phyloP scores from a whole-genome alignment of 1,140 invertebrate genomes.

The Brachionus plicatilis region DNA sequence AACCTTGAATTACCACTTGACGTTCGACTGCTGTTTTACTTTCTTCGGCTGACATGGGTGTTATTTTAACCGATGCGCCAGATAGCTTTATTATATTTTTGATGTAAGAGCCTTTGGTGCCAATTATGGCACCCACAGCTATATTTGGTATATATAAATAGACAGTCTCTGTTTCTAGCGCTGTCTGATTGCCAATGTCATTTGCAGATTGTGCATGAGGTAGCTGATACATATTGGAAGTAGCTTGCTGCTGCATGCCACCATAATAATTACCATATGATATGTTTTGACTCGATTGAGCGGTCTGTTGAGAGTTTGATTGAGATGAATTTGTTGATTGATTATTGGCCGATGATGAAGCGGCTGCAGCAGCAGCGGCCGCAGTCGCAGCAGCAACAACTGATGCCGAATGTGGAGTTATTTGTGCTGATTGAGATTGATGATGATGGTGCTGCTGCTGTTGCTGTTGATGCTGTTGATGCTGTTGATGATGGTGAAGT shows the following conservation, averaged over 20 bases:
- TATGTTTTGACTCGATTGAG: background rate
- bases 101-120: slow-evolving; percentile 90
- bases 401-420: background rate
- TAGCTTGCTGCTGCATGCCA: background rate
- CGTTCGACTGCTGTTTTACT: slow-evolving; percentile 67
- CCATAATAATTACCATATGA: background rate
- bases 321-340: background rate
- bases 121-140: slow-evolving; percentile 92
- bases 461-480: background rate
- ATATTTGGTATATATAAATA: slow-evolving; percentile 90
- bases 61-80: slow-evolving; percentile 73
- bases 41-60: slow-evolving; percentile 71
- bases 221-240: background rate
- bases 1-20: slow-evolving; percentile 84
- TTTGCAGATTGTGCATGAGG: background rate
- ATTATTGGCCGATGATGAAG: background rate
- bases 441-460: background rate
- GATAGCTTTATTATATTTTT: slow-evolving; percentile 93
- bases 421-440: background rate
- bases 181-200: background rate
- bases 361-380: background rate
- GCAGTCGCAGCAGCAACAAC: slow-evolving; percentile 13
- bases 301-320: background rate
- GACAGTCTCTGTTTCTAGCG: slow-evolving; percentile 66
- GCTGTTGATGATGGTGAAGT: background rate